Evolutionary conservation across 2,113 vertebrate species (phyloP).

Genomic region (Peromyscus maniculatus): DNA sequence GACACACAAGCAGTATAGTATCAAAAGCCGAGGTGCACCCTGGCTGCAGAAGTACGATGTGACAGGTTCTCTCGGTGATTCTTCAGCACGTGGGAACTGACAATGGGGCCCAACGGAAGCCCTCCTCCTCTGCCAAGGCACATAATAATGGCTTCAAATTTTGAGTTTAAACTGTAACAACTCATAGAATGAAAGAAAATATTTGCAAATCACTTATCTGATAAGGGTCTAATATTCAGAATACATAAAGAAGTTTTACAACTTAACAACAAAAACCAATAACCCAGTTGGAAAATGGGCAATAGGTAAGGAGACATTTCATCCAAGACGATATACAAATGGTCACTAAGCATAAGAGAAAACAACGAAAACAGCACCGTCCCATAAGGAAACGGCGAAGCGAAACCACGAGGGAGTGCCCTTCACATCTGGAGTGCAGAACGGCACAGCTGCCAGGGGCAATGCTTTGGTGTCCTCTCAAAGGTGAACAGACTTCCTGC

Average conservation of each 20-base stretch:
- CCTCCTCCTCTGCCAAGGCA: neutral
- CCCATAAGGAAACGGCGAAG: constrained; percentile 13
- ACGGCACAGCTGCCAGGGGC: neutral
- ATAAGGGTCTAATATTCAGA: constrained; percentile 6
- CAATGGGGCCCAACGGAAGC: neutral
- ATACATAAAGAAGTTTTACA: constrained; percentile 4
- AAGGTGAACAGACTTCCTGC: neutral
- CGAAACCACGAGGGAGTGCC: neutral
- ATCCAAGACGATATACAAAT: constrained; percentile 3
- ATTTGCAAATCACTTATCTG: constrained; percentile 15
- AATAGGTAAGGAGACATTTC: neutral
- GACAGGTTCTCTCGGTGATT: neutral
- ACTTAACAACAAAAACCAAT: neutral
- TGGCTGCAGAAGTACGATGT: neutral
- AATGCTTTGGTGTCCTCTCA: neutral
- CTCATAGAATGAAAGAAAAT: neutral
- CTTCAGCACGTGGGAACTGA: neutral
- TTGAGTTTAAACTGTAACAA: constrained; percentile 4
- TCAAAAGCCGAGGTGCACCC: neutral
- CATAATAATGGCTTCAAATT: neutral
- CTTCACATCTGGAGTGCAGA: neutral
- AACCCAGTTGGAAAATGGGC: neutral
- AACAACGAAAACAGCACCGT: neutral
- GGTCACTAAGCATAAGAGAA: neutral
- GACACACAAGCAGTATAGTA: neutral